Conservation (phyloP, 2,797 vertebrate genomes). For the Paratrypauchen microcephalus region DNA sequence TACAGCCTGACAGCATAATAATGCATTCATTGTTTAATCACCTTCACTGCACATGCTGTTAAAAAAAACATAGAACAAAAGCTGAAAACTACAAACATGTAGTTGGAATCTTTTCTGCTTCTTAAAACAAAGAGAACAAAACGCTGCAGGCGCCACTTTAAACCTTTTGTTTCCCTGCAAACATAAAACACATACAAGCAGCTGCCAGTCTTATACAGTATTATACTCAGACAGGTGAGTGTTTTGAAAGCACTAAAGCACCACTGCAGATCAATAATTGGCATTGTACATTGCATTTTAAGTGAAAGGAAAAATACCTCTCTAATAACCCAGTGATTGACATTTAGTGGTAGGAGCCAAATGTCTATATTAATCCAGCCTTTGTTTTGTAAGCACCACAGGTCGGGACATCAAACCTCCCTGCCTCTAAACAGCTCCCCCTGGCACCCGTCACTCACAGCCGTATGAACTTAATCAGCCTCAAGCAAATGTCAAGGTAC, state of each 20-base stretch:
- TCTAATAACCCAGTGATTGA: neutral
- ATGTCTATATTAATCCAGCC: neutral
- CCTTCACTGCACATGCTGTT: neutral
- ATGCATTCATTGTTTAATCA: neutral
- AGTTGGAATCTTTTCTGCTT: neutral
- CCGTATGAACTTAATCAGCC: slow-evolving; percentile 20
- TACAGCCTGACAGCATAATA: neutral
- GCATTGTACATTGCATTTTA: neutral
- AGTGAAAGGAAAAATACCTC: neutral
- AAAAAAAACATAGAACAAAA: neutral
- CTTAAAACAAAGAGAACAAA: neutral
- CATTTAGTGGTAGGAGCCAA: neutral
- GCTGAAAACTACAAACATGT: slow-evolving; percentile 9
- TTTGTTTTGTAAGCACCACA: slow-evolving; percentile 14
- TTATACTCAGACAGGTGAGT: neutral
- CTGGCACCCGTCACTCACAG: slow-evolving; percentile 29
- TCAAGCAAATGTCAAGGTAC: slow-evolving; percentile 12
- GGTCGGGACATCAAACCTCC: neutral
- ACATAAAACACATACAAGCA: slow-evolving; percentile 5
- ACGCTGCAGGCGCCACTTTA: neutral
- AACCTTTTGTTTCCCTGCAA: slow-evolving; percentile 1
- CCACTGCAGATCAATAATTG: neutral
- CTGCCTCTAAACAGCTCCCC: slow-evolving; percentile 14
- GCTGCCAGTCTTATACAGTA: slow-evolving; percentile 2
- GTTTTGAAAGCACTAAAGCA: neutral